Evolutionary conservation across 2,113 vertebrate genomes (phyloP), one percentile per base, ranked within the genome.

Genomic region (Siniperca knerii): DNA sequence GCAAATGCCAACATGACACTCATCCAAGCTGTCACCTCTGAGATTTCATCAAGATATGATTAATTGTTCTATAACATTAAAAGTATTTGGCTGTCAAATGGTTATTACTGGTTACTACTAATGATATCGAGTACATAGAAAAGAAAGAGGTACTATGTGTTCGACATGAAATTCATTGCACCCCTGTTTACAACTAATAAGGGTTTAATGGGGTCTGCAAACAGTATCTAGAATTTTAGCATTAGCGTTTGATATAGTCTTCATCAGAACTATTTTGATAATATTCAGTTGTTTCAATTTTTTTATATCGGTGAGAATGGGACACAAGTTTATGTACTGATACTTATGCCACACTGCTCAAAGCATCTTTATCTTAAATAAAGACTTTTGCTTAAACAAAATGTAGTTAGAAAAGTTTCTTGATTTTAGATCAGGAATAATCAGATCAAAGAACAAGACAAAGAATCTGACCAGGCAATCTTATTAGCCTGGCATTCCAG

Each of bases 401-500:
- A 23, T 61, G 40, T 61, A 4, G 10, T 75, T 42, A 0, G n/a
- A 29, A 29, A 48, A 0, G 10, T 44, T 60, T 42, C 23, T 44
- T 44, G 37, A 25, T 58, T 42, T 50, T 50, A 29, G 4, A 40
- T 20, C 4, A 48, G 8, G 1, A 70, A 70, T n/a, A 50, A n/a
- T 76, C 29, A 6, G 29, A 67, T 42, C 54, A 55, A 42, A 58
- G 42, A 40, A 29, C 52, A 29, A 40, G 25, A 25, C 13, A 18
- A 71, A 62, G 21, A 37, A 58, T 58, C 50, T 66, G n/a, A 62
- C 23, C 67, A 13, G 71, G 16, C 2, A 78, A 92, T 83, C 79
- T 61, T 40, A 65, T 90, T 87, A 89, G 84, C 73, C 72, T 71
- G 67, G 66, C 84, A 88, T 87, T 92, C 85, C 79, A 76, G 77